Evolutionary conservation across 2,113 vertebrate genomes (phyloP).

Genomic region (Pollachius pollachius): DNA sequence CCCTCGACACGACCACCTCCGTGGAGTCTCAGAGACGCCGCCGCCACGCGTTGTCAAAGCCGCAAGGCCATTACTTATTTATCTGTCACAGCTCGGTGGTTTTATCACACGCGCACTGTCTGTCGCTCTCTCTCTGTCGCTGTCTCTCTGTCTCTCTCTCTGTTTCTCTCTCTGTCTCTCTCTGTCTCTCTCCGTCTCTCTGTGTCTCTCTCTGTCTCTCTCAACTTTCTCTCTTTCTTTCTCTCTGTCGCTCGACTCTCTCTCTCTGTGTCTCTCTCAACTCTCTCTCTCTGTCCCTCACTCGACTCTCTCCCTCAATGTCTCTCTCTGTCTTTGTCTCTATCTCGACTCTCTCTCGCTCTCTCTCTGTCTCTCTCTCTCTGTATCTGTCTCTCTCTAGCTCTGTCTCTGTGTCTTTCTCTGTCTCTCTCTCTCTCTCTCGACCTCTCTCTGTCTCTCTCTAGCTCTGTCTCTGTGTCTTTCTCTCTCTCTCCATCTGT

Average conservation of each 20-base stretch:
- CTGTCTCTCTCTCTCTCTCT: neutral
- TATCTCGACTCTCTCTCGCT: slow-evolving; percentile 9
- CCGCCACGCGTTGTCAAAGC: slow-evolving; percentile 46
- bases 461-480: slow-evolving; percentile 4
- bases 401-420: slow-evolving; percentile 18
- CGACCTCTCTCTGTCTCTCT: no score
- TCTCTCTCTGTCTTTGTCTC: slow-evolving; percentile 19
- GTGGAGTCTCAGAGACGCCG: slow-evolving; percentile 51
- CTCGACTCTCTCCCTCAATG: neutral
- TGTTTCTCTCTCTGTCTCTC: neutral
- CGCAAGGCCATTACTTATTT: slow-evolving; percentile 64
- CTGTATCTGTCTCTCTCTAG: slow-evolving; percentile 20
- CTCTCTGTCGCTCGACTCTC: neutral
- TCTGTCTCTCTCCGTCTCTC: slow-evolving; percentile 14
- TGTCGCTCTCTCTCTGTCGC: neutral
- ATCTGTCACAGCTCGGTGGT: slow-evolving; percentile 68
- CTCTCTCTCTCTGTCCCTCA: neutral
- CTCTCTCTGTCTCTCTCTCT: neutral
- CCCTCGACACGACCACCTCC: slow-evolving; percentile 52
- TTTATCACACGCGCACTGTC: slow-evolving; percentile 18
- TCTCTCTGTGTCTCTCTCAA: neutral
- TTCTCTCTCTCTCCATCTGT: slow-evolving; percentile 14
- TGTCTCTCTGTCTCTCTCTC: neutral
- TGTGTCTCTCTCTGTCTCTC: slow-evolving; percentile 19
- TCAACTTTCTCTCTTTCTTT: neutral